A percentile compares a stretch with the other conserved stretches of the same genome.
phyloP scores from a whole-genome alignment of 1,140 invertebrate species.

The Drosophila kohkoa region DNA sequence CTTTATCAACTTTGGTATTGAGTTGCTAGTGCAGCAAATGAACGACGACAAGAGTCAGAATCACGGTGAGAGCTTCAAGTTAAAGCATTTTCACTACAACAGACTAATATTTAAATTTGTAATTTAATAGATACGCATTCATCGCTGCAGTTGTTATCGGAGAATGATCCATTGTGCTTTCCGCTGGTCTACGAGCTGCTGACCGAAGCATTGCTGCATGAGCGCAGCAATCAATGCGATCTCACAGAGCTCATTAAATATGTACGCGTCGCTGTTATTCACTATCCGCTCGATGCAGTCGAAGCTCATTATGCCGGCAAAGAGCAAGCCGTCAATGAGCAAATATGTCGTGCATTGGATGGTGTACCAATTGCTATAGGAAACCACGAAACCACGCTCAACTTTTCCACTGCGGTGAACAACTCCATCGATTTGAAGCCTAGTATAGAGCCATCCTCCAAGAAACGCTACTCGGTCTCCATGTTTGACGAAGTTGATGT shows the following conservation, averaged over 20 bases:
- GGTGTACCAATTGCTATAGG: constrained; percentile 47
- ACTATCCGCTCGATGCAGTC: constrained; percentile 65
- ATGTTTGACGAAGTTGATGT: constrained; percentile 79
- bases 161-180: constrained; percentile 72
- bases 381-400: constrained; percentile 57
- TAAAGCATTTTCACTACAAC: background rate
- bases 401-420: constrained; percentile 69
- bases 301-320: constrained; percentile 55
- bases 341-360: constrained; percentile 67
- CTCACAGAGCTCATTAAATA: constrained; percentile 70
- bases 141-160: constrained; percentile 51
- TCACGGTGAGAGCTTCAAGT: constrained; percentile 35
- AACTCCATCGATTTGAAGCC: constrained; percentile 55
- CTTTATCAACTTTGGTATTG: constrained; percentile 70
- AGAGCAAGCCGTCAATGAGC: constrained; percentile 60
- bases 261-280: constrained; percentile 58
- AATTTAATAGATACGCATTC: constrained; percentile 37
- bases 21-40: constrained; percentile 78
- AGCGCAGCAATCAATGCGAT: constrained; percentile 46
- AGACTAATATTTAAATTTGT: background rate
- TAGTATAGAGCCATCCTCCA: constrained; percentile 15
- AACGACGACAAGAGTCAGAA: constrained; percentile 42
- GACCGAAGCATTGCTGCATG: constrained; percentile 47
- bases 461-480: constrained; percentile 75
- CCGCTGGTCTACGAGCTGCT: constrained; percentile 73